phyloP scores from a whole-genome alignment of 2,888 invertebrate genomes.

The Chrysina gloriosa region DNA sequence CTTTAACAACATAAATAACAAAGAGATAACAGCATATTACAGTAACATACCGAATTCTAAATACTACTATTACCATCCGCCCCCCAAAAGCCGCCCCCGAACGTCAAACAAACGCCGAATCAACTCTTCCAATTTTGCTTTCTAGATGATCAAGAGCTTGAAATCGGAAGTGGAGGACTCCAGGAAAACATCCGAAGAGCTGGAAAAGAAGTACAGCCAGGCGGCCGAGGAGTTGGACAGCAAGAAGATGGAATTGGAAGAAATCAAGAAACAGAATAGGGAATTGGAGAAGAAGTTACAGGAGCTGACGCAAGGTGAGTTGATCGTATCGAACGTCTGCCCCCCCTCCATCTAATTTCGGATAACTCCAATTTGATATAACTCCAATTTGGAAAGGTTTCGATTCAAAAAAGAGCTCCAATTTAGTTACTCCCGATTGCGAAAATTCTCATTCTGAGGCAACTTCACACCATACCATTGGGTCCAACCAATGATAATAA shows the following conservation, averaged over 20 bases:
- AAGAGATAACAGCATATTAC: too few relatives aligned
- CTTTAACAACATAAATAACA: too few relatives aligned
- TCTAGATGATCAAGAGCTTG: slow-evolving; percentile 72
- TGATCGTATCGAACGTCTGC: not conserved
- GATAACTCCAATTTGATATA: too few relatives aligned
- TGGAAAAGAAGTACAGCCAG: slow-evolving; percentile 82
- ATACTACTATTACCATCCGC: not conserved
- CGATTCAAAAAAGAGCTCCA: not conserved
- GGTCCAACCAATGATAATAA: too few relatives aligned
- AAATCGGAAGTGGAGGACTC: slow-evolving; percentile 82
- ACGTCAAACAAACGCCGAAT: not conserved
- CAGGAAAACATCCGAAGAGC: slow-evolving; percentile 81
- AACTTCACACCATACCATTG: too few relatives aligned
- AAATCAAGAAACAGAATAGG: slow-evolving; percentile 80
- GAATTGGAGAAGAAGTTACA: slow-evolving; percentile 82
- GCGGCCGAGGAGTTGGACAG: slow-evolving; percentile 82
- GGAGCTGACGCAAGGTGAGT: slow-evolving; percentile 68
- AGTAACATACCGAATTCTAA: too few relatives aligned
- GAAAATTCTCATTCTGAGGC: too few relatives aligned
- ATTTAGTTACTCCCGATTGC: too few relatives aligned
- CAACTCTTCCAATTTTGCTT: not conserved
- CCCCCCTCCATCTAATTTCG: too few relatives aligned
- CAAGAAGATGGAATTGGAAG: slow-evolving; percentile 81
- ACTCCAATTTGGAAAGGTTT: not conserved
- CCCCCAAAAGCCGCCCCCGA: not conserved